A percentile compares a stretch with the other conserved stretches of the same genome.
phyloP scores from a whole-genome alignment of 2,797 vertebrate genomes.

The Poecile montanus region DNA sequence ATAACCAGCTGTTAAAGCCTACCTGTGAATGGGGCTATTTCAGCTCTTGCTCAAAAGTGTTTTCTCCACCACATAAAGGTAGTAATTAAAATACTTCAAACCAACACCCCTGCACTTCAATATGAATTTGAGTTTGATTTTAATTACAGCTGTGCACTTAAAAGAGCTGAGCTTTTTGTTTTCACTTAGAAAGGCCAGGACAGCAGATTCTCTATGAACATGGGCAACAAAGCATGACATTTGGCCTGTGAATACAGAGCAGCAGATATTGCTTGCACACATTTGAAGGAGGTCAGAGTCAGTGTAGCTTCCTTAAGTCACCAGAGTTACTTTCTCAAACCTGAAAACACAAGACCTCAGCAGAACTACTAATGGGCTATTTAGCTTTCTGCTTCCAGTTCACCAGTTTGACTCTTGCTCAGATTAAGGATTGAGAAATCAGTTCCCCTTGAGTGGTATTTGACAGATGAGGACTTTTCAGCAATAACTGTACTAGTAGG shows the following conservation, averaged over 20 bases:
- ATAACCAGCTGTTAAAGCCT: neutral
- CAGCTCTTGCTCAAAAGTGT: neutral
- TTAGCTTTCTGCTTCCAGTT: neutral
- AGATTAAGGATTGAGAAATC: neutral
- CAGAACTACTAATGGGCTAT: neutral
- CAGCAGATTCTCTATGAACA: neutral
- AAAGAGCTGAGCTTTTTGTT: neutral
- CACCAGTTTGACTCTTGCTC: neutral
- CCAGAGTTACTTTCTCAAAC: neutral
- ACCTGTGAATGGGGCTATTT: neutral
- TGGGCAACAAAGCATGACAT: neutral
- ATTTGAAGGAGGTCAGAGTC: neutral
- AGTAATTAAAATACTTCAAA: constrained; percentile 11
- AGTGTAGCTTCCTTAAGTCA: neutral
- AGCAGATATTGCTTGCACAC: neutral
- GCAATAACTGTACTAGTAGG: neutral
- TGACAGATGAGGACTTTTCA: neutral
- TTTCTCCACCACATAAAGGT: neutral
- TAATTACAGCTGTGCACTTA: neutral
- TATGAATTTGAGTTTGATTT: neutral
- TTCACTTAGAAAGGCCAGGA: neutral
- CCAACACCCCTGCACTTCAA: neutral
- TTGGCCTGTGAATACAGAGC: neutral
- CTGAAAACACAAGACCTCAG: neutral
- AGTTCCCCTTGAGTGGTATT: neutral